These are phyloP conservation scores for Limanda limanda DNA, from an alignment of 2,113 vertebrate genomes.

Conservation along the genomic window DNA sequence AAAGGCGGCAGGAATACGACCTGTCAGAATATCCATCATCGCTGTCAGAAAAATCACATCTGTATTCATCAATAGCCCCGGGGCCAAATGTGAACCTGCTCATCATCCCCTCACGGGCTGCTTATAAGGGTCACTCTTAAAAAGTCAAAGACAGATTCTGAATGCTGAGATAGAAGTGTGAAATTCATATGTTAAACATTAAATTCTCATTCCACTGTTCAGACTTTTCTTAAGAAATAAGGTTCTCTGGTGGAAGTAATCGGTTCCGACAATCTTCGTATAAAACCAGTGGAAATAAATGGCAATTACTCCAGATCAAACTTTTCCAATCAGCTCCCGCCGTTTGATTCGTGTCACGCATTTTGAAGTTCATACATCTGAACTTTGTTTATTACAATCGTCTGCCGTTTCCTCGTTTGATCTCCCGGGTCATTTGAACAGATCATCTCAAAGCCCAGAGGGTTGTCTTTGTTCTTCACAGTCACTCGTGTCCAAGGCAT, in stretches of 20 bases:
- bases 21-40: constrained; percentile 74
- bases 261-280: not conserved
- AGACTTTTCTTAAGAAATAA: constrained; percentile 1
- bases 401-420: constrained; percentile 37
- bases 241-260: not conserved
- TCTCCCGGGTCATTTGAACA: constrained; percentile 39
- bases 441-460: constrained; percentile 48
- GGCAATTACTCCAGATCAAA: constrained; percentile 24
- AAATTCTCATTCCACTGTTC: not conserved
- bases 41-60: constrained; percentile 71
- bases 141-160: constrained; percentile 73
- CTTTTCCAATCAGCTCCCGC: constrained; percentile 12
- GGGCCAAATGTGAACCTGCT: constrained; percentile 70
- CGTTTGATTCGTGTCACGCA: constrained; percentile 32
- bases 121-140: constrained; percentile 63
- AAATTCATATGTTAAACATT: constrained; percentile 5
- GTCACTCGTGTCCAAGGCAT: constrained; percentile 28
- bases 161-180: constrained; percentile 41
- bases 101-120: constrained; percentile 67
- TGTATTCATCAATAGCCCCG: constrained; percentile 67
- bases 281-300: constrained; percentile 30
- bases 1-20: constrained; percentile 34
- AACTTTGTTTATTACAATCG: constrained; percentile 51
- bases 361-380: constrained; percentile 37
- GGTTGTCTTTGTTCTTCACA: constrained; percentile 48